Evolutionary conservation across 2,888 invertebrate genomes (phyloP), one percentile per base, ranked within the genome.

Genomic region (Barypeithes pellucidus): DNA sequence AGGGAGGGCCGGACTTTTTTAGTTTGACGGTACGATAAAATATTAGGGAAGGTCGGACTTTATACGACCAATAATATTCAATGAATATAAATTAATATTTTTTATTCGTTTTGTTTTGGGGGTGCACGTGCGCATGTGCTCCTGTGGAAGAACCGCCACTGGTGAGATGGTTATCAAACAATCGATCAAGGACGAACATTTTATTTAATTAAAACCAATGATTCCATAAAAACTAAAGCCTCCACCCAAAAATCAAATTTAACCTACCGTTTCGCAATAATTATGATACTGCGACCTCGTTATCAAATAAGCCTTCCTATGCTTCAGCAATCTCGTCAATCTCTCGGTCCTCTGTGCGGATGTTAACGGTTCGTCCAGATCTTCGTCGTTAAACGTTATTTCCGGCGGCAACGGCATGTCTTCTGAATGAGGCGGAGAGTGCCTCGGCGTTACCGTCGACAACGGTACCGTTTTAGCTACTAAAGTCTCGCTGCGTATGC

Each of bases 381-480:
- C 86, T 86, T 68, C 71, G 59, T 73, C 73, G 52, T 72, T 69
- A 33, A 75, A 86, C 11, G 85, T 84, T 24, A 78, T 75, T 47
- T 76, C 78, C 59, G 75, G 75, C 16, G 72, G 59, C 8, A 67
- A 11, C 11, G 72, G 71, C 9, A 68, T 41, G 22, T 78, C 78
- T 3, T 77, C 78, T n/a, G 62, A 12, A 12, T 87, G 87, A 63
- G 89, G 87, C 0, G 88, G 89, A 45, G 88, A 88, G 22, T 89
- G 88, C 33, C 89, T 87, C 0, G 87, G 88, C 0, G 89, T 89
- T 0, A 94, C 93, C 0, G 93, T 93, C 79, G 93, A 92, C 74
- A 94, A 80, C 0, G 94, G 94, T 62, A 94, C 92, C 29, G 91
- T 91, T 79, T 90, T 88, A 8, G 93, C 93, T 47, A 94, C 90